Conservation (phyloP, 1,140 invertebrate species). For the Brachionus angularis region DNA sequence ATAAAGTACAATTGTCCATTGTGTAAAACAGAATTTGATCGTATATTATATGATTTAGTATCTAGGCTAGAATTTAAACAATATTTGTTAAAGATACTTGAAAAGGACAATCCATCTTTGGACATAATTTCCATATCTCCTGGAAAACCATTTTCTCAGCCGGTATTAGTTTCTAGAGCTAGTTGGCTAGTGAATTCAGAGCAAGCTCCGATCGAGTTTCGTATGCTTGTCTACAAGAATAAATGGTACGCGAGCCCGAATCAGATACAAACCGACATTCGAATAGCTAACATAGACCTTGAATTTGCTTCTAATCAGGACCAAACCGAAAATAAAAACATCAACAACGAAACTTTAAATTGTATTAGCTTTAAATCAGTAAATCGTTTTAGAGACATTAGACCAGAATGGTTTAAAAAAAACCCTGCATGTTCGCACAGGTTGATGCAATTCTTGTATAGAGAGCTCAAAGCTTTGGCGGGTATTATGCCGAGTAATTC, state of each 20-base stretch:
- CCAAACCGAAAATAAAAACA: too few species aligned
- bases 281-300: not conserved
- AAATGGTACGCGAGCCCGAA: slow-evolving; percentile 19
- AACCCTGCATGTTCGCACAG: slow-evolving; percentile 74
- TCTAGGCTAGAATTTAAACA: slow-evolving; percentile 81
- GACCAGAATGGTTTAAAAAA: slow-evolving; percentile 68
- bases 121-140: not conserved
- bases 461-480: slow-evolving; percentile 71
- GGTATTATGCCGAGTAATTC: not conserved
- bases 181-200: slow-evolving; percentile 61
- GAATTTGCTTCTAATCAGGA: not conserved
- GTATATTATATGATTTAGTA: slow-evolving; percentile 84
- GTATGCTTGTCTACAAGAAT: slow-evolving; percentile 34
- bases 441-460: slow-evolving; percentile 77
- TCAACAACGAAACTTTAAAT: slow-evolving; percentile 61
- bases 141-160: slow-evolving; percentile 47
- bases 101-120: slow-evolving; percentile 21
- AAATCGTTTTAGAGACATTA: slow-evolving; percentile 62
- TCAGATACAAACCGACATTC: slow-evolving; percentile 21
- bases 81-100: slow-evolving; percentile 64
- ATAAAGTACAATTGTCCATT: slow-evolving; percentile 87
- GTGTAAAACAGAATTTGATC: slow-evolving; percentile 82
- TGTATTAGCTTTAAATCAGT: not conserved
- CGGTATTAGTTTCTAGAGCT: slow-evolving; percentile 61
- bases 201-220: slow-evolving; percentile 50